A percentile compares a stretch with the other conserved stretches of the same genome.
Conservation (phyloP, 1,140 invertebrate genomes). For the Coboldia fuscipes region DNA sequence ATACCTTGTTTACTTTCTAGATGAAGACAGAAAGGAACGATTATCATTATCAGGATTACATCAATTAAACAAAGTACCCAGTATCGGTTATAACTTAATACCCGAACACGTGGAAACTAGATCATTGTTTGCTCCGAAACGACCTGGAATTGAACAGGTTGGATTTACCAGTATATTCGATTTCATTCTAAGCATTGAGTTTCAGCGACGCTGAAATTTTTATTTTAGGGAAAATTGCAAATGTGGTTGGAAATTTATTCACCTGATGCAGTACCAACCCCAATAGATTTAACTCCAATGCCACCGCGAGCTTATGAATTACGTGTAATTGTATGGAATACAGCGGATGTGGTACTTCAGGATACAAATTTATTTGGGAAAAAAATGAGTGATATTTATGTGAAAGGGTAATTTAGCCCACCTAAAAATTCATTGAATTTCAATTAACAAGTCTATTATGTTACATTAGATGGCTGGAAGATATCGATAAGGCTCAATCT, state of each 20-base stretch:
- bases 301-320: constrained; percentile 59
- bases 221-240: constrained; percentile 55
- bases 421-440: neutral
- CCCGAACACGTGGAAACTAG: constrained; percentile 80
- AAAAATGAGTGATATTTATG: constrained; percentile 67
- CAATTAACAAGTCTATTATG: no score
- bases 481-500: constrained; percentile 40
- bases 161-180: neutral
- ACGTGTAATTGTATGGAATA: constrained; percentile 64
- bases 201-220: neutral
- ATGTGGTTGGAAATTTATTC: constrained; percentile 79
- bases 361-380: constrained; percentile 63
- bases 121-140: constrained; percentile 48
- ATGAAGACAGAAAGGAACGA: constrained; percentile 32
- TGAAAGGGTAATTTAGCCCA: constrained; percentile 42
- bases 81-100: constrained; percentile 54
- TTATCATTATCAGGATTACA: constrained; percentile 46
- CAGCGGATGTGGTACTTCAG: constrained; percentile 45
- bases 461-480: constrained; percentile 66
- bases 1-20: constrained; percentile 7
- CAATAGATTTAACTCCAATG: constrained; percentile 55
- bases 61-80: constrained; percentile 45
- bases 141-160: constrained; percentile 66
- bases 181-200: neutral
- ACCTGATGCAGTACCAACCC: constrained; percentile 35